Conservation (phyloP, 2,888 invertebrate species). For the Hedychridium roseum region DNA sequence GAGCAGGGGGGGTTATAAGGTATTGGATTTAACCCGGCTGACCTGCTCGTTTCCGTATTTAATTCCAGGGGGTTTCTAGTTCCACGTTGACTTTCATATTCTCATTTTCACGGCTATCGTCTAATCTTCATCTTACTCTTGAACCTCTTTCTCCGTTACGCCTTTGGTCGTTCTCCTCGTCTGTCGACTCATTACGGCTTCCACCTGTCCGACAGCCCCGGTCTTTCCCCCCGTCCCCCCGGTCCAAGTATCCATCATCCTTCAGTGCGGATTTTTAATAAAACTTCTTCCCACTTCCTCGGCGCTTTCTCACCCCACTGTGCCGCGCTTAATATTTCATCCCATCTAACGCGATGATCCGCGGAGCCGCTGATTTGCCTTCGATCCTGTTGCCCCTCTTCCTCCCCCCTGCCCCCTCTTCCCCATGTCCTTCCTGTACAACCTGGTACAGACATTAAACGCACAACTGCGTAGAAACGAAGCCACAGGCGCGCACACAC, state of each 20-base stretch:
- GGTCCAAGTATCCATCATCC: constrained; percentile 56
- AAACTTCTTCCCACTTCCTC: constrained; percentile 46
- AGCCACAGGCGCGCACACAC: too few relatives aligned
- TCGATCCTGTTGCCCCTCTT: constrained; percentile 6
- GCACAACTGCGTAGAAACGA: too few relatives aligned
- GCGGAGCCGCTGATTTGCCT: constrained; percentile 49
- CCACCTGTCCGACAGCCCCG: constrained; percentile 17
- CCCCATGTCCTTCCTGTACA: neutral
- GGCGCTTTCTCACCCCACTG: constrained; percentile 11
- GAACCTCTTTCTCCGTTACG: too few relatives aligned
- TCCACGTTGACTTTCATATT: too few relatives aligned
- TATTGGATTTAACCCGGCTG: too few relatives aligned
- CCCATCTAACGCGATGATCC: constrained; percentile 47
- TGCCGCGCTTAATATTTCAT: constrained; percentile 50
- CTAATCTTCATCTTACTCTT: too few relatives aligned
- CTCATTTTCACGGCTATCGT: too few relatives aligned
- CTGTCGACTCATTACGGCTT: constrained; percentile 2
- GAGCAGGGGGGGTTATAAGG: too few relatives aligned
- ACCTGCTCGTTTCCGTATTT: too few relatives aligned
- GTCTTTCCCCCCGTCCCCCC: constrained; percentile 27
- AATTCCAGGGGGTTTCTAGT: too few relatives aligned
- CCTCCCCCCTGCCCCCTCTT: constrained; percentile 14
- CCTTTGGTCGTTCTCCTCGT: too few relatives aligned
- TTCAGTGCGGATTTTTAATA: constrained; percentile 57
- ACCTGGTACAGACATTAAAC: too few relatives aligned